Percentiles rank a stretch among this genome's conserved stretches.
phyloP scores from a whole-genome alignment of 2,888 invertebrate genomes.

The Limnephilus rhombicus region DNA sequence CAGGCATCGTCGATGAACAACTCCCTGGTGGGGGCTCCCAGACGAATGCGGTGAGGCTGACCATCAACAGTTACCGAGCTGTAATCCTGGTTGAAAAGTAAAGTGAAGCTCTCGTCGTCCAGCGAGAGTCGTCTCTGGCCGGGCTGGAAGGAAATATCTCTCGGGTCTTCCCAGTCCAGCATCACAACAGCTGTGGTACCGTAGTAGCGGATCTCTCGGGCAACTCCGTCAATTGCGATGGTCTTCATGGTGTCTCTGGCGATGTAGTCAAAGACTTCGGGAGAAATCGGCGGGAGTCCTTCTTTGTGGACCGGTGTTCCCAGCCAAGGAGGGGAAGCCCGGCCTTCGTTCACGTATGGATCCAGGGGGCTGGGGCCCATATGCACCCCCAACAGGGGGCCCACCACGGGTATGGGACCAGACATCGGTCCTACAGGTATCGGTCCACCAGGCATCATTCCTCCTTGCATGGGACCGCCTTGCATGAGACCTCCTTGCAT shows the following conservation, averaged over 20 bases:
- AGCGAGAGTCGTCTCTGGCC: constrained; percentile 86
- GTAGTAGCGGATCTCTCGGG: constrained; percentile 91
- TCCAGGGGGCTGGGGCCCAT: constrained; percentile 72
- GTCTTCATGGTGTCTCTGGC: constrained; percentile 85
- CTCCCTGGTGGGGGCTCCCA: constrained; percentile 95
- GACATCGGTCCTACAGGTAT: constrained; percentile 68
- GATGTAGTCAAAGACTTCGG: constrained; percentile 73
- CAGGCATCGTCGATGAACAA: constrained; percentile 92
- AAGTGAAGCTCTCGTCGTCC: constrained; percentile 84
- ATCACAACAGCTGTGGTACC: constrained; percentile 91
- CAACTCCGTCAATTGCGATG: constrained; percentile 89
- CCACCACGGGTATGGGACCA: constrained; percentile 67
- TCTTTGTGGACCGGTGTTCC: constrained; percentile 72
- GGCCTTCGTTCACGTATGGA: constrained; percentile 71
- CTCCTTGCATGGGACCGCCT: constrained; percentile 66
- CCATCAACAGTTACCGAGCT: constrained; percentile 86
- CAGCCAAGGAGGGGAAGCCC: constrained; percentile 72
- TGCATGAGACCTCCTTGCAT: constrained; percentile 68
- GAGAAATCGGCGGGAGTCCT: constrained; percentile 73
- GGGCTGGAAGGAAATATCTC: constrained; percentile 91
- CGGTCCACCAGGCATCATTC: constrained; percentile 69
- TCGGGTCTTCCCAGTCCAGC: constrained; percentile 90
- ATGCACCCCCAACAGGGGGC: constrained; percentile 71
- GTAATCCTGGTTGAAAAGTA: constrained; percentile 83
- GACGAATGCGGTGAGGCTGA: constrained; percentile 85